Evolutionary conservation across 2,113 vertebrate species (phyloP).

Genomic region (Lontra canadensis): DNA sequence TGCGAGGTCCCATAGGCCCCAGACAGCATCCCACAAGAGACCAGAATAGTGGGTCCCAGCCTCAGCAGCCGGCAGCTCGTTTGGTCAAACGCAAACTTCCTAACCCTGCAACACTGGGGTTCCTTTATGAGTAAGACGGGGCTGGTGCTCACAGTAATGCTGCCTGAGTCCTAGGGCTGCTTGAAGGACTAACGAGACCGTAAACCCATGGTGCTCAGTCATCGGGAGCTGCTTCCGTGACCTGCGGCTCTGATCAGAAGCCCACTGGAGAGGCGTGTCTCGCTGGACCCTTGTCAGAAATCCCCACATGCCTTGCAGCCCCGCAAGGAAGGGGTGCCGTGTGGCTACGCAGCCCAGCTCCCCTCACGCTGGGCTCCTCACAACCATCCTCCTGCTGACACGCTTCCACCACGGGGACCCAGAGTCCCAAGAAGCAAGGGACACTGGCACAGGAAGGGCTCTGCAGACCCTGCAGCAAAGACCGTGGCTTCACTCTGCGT

Average conservation of each 20-base stretch:
- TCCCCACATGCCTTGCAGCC: neutral
- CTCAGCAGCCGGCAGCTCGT: neutral
- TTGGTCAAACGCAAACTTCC: neutral
- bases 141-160: neutral
- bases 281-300: neutral
- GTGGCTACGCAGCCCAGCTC: fast-evolving
- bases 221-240: neutral
- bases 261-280: neutral
- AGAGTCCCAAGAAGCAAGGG: neutral
- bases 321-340: neutral
- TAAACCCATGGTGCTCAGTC: neutral
- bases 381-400: neutral
- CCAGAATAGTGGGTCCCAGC: neutral
- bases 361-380: neutral
- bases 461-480: neutral
- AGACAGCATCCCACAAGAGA: neutral
- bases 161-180: neutral
- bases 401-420: neutral
- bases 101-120: no score
- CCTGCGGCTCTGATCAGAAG: neutral
- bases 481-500: neutral
- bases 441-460: neutral
- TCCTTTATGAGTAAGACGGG: neutral
- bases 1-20: fast-evolving
- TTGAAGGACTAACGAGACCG: neutral